Percentiles rank a stretch among this genome's conserved stretches.
These are phyloP conservation scores for Acrobasis suavella DNA, from an alignment of 2,888 invertebrate species.

Conservation along the genomic window DNA sequence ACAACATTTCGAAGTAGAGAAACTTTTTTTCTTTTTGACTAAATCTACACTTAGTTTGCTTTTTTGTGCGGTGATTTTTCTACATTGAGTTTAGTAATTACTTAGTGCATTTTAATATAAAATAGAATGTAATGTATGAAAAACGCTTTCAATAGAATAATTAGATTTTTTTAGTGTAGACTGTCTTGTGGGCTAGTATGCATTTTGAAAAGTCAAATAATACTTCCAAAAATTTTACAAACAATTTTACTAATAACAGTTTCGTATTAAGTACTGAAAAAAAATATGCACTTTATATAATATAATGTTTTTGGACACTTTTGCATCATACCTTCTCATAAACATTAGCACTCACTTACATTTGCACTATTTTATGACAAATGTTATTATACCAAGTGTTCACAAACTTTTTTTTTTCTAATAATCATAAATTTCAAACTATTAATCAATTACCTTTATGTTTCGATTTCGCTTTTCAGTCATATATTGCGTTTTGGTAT, in stretches of 20 bases:
- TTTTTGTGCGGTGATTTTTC: too few species aligned
- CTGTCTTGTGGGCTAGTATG: background rate
- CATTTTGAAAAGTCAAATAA: conserved; percentile 10
- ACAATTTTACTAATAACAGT: background rate
- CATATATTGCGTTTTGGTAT: too few species aligned
- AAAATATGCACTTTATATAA: background rate
- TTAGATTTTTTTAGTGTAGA: background rate
- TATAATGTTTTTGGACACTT: background rate
- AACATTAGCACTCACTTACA: background rate
- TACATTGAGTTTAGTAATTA: too few species aligned
- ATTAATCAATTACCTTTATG: too few species aligned
- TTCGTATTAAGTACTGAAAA: background rate
- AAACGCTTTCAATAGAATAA: background rate
- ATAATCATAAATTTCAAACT: too few species aligned
- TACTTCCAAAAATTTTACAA: conserved; percentile 2
- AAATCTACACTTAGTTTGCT: too few species aligned
- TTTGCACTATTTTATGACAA: background rate
- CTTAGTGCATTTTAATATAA: too few species aligned
- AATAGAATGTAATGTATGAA: conserved; percentile 1
- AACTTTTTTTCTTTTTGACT: too few species aligned
- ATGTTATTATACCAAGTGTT: background rate
- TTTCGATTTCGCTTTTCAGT: too few species aligned
- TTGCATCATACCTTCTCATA: background rate
- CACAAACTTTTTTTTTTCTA: background rate
- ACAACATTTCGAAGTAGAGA: too few species aligned